Conservation (phyloP, 2,113 vertebrate species). For the Sorex fumeus region DNA sequence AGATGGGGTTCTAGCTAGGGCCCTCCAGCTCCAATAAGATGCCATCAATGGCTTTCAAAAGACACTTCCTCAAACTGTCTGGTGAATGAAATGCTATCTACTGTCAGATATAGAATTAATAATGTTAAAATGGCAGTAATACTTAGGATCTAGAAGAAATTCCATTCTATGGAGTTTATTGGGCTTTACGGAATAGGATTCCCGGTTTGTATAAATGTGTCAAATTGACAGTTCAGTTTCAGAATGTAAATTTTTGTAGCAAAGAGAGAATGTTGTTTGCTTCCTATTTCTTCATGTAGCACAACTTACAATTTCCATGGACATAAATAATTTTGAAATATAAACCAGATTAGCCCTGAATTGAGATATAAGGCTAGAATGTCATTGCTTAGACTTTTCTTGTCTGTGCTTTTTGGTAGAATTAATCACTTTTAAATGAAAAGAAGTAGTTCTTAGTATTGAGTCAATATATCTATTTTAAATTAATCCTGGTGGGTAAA, state of each 20-base stretch:
- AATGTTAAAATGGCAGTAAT: background rate
- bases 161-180: background rate
- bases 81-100: background rate
- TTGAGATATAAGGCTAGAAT: background rate
- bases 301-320: background rate
- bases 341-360: slow-evolving; percentile 6
- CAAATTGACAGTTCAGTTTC: background rate
- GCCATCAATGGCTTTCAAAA: background rate
- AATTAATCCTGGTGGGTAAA: background rate
- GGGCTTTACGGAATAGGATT: background rate
- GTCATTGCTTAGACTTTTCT: background rate
- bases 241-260: background rate
- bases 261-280: slow-evolving; percentile 15
- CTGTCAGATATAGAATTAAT: background rate
- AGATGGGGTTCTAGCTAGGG: background rate
- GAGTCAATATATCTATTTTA: background rate
- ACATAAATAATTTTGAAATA: slow-evolving; percentile 7
- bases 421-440: slow-evolving; percentile 52
- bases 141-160: slow-evolving; percentile 26
- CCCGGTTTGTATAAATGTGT: slow-evolving; percentile 36
- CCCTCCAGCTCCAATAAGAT: background rate
- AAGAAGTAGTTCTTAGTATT: slow-evolving; percentile 27
- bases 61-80: background rate
- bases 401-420: slow-evolving; percentile 27
- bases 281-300: background rate